A percentile compares a stretch with the other conserved stretches of the same genome.
Conservation (phyloP, 2,888 invertebrate genomes). For the Margaritifera margaritifera region DNA sequence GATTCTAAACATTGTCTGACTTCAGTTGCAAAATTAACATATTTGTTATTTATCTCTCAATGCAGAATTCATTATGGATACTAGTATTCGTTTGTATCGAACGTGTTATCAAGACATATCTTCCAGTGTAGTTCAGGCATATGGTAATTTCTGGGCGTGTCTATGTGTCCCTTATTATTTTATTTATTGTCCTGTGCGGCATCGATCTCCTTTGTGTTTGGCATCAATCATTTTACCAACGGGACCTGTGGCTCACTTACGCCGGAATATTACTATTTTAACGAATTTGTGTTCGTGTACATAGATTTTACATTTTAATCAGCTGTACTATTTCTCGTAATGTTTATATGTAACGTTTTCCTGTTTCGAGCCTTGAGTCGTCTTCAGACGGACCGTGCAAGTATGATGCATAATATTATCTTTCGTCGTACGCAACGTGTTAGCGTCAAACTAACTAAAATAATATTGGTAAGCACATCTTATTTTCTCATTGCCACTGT, state of each 20-base stretch:
- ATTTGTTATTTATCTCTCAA: constrained; percentile 31
- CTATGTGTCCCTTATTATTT: constrained; percentile 7
- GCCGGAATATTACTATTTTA: constrained; percentile 12
- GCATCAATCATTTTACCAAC: constrained; percentile 1
- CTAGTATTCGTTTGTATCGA: constrained; percentile 22
- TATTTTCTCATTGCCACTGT: constrained; percentile 43
- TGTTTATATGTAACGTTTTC: constrained; percentile 19
- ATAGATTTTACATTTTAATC: constrained; percentile 23
- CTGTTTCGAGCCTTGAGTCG: constrained; percentile 8
- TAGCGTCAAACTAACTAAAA: constrained; percentile 42
- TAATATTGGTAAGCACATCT: constrained; percentile 38
- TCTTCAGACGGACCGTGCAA: constrained; percentile 8
- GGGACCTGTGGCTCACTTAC: constrained; percentile 16
- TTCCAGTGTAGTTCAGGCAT: constrained; percentile 4
- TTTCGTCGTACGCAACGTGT: constrained; percentile 4
- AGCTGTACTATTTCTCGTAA: constrained; percentile 16
- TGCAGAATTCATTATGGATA: no score
- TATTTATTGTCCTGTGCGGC: constrained; percentile 4
- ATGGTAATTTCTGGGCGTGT: constrained; percentile 11
- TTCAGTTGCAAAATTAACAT: constrained; percentile 27
- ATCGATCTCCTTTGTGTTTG: constrained; percentile 15
- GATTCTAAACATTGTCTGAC: constrained; percentile 15
- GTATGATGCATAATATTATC: not conserved
- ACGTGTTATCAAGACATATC: constrained; percentile 22
- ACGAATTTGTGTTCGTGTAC: constrained; percentile 30